phyloP scores from a whole-genome alignment of 2,888 invertebrate genomes.

The Andrena marginata region DNA sequence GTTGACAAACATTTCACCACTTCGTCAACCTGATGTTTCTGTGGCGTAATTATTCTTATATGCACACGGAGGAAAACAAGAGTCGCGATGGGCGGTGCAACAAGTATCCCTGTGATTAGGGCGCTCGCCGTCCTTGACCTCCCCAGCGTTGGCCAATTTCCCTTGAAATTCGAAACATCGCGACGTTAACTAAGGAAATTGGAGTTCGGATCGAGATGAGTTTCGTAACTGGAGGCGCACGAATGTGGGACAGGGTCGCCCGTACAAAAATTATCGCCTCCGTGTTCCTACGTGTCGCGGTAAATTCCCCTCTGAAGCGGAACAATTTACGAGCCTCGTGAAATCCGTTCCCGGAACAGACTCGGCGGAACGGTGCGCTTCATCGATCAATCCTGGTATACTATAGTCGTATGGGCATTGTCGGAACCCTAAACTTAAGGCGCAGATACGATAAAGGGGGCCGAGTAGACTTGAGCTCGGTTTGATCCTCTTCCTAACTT shows the following conservation, averaged over 20 bases:
- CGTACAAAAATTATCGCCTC: constrained; percentile 52
- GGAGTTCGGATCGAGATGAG: constrained; percentile 42
- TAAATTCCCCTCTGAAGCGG: constrained; percentile 1
- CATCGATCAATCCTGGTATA: not conserved
- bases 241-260: constrained; percentile 76
- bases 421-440: too few relatives aligned
- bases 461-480: too few relatives aligned
- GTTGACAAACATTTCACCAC: not conserved
- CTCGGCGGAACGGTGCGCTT: not conserved
- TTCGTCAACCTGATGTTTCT: not conserved
- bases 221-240: constrained; percentile 38
- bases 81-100: constrained; percentile 24
- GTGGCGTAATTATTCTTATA: not conserved
- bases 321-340: not conserved
- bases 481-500: not conserved
- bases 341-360: not conserved
- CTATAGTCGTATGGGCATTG: too few relatives aligned
- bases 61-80: not conserved
- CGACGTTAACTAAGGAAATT: constrained; percentile 45
- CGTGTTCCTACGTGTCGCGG: constrained; percentile 3
- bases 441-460: too few relatives aligned
- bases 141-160: constrained; percentile 3
- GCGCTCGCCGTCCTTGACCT: constrained; percentile 43
- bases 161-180: constrained; percentile 57
- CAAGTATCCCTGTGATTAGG: constrained; percentile 41